phyloP scores from a whole-genome alignment of 2,888 invertebrate genomes.

The Chalcosyrphus nemorum region DNA sequence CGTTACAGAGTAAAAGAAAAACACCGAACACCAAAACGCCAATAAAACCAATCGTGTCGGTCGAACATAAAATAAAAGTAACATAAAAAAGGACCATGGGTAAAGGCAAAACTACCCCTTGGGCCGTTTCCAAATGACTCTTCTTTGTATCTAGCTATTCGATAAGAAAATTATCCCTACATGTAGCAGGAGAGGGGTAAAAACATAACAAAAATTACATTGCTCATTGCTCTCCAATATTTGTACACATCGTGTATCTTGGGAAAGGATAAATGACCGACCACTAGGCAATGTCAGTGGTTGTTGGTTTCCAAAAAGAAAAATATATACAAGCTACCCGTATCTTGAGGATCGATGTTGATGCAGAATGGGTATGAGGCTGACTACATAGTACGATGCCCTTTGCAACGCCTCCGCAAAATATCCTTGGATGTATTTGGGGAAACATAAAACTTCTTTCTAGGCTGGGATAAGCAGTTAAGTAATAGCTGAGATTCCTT shows the following conservation, averaged over 20 bases:
- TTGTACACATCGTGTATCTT: not conserved
- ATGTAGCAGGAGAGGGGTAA: conserved; percentile 26
- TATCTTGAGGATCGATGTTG: conserved; percentile 23
- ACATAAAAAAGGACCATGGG: conserved; percentile 35
- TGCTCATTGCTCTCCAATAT: conserved; percentile 27
- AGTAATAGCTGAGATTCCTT: conserved; percentile 36
- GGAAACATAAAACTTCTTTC: conserved; percentile 20
- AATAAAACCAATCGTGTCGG: conserved; percentile 48
- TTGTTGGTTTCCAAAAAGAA: conserved; percentile 14
- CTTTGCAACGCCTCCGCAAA: conserved; percentile 18
- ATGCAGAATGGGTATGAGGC: not conserved
- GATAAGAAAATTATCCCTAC: conserved; percentile 54
- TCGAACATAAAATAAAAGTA: conserved; percentile 50
- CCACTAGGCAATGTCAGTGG: conserved; percentile 23
- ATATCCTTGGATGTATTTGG: conserved; percentile 4
- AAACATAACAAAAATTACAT: conserved; percentile 32
- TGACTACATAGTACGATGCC: not conserved
- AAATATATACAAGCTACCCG: not conserved
- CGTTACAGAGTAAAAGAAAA: not conserved
- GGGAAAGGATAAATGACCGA: conserved; percentile 40
- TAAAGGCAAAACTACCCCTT: conserved; percentile 4
- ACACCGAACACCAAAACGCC: conserved; percentile 5
- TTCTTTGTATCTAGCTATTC: conserved; percentile 8
- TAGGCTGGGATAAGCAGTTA: conserved; percentile 35
- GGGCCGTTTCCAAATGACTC: conserved; percentile 29